phyloP scores from a whole-genome alignment of 2,888 invertebrate species.

The Empis stercorea region DNA sequence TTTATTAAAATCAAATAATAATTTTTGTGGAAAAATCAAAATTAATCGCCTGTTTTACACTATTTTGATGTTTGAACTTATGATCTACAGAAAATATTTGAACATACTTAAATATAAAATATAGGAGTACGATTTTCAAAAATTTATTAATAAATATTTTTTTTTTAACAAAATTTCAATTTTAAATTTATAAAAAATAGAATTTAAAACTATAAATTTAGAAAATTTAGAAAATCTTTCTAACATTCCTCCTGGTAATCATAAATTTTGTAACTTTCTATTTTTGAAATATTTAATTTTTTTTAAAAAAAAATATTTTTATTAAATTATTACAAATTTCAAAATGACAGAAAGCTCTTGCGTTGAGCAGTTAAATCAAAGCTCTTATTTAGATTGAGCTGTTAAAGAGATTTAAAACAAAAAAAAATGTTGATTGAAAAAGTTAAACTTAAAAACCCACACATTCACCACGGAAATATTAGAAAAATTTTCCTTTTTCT shows the following conservation, averaged over 20 bases:
- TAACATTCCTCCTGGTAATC: conserved; percentile 16
- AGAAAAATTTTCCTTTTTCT: no score
- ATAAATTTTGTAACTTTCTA: conserved; percentile 22
- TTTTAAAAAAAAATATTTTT: background rate
- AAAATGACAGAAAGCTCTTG: no score
- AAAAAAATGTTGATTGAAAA: conserved; percentile 9
- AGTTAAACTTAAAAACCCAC: conserved; percentile 11
- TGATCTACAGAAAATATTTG: conserved; percentile 10
- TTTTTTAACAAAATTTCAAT: no score
- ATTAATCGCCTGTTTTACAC: conserved; percentile 17
- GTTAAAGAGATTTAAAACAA: no score
- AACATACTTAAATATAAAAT: conserved; percentile 1
- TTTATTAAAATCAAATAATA: no score
- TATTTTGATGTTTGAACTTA: conserved; percentile 12
- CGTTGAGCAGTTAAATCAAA: no score
- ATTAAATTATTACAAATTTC: no score
- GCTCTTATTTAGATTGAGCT: no score
- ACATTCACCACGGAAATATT: no score
- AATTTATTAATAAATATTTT: no score
- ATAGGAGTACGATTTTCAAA: background rate
- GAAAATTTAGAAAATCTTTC: conserved; percentile 15
- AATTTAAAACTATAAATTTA: conserved; percentile 9
- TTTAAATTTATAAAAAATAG: no score
- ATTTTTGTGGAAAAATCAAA: background rate
- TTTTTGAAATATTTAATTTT: conserved; percentile 7